Base-by-base conservation (phyloP, 1,140 invertebrate genomes). In the Conopomorpha cramerella region DNA sequence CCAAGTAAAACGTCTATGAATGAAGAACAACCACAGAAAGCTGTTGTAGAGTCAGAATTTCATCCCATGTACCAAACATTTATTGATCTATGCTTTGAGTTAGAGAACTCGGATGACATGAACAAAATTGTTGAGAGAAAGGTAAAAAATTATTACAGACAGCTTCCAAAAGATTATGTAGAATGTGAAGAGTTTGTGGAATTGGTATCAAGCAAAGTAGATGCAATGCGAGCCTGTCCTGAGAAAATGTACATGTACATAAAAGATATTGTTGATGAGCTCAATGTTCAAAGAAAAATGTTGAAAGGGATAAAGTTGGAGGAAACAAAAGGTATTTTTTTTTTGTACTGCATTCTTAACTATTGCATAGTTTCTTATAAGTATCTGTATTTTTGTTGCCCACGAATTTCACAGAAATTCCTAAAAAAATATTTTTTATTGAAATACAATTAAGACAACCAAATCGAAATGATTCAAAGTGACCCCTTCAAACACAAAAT, bases 81-180 rank as follows among this genome's bases (percentile, higher is more conserved):
- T 42, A 76, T 76, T 26, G 45, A 65, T 39, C 40, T 60, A 12
- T 76, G 71, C 48, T 62, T 76, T 18, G 8, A 59, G 43, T 36
- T 71, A n/a, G 71, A 76, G 55, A 55, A 76, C 49, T 65, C 71
- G 17, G 53, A 63, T 30, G 71, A 76, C 38, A 76, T 76, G 71
- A 54, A 51, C 30, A 71, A 66, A 39, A 76, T 76, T 49, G 60
- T 76, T 30, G 71, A 76, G 8, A 72, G 65, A 36, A 76, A 70
- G 46, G 64, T 76, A 8, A 73, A 71, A 51, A 44, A 47, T n/a
- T 76, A 76, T 43, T 73, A 72, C 33, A 70, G 42, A 43, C 64
- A 73, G 41, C 66, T 65, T 35, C 51, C 58, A 12, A 71, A 71
- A 44, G 53, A 58, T 32, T 76, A 65, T 50, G 63, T 67, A 4